Base-by-base conservation (phyloP, 2,797 vertebrate species). In the Sebastiscus albofasciatus region DNA sequence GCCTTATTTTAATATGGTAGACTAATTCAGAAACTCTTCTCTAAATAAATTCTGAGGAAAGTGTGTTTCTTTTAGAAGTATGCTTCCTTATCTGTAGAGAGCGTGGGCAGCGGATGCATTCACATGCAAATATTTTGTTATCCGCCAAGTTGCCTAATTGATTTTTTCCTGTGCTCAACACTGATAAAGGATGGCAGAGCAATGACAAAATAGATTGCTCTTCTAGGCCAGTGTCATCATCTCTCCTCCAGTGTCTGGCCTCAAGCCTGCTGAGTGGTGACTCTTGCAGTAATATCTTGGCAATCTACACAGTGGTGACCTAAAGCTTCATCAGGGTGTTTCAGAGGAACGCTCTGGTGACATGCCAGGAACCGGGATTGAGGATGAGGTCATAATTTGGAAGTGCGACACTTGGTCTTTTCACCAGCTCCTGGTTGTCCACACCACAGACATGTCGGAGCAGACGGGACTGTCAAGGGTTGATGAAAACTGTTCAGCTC, bases 311-410 rank as follows among this genome's bases (percentile, higher is more conserved):
- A 60, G 27, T 20, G 58, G 60, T 14, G n/a, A 54, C 20, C 64
- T 49, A 18, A 54, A 65, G 52, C 31, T 31, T 79, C 76, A 83
- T 65, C 65, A 42, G 26, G 62, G 52, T 29, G 77, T 85, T 86
- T 66, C 65, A 70, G 69, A 84, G 65, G 27, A 67, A 59, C 16
- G 5, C 22, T 59, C n/a, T 18, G 34, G 76, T 56, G 56, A 67
- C 29, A 54, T 16, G 31, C 31, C 20, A 60, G 33, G 18, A 34
- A 46, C 49, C 42, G 7, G 22, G 65, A 70, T 33, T 58, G 54
- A 70, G 36, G 34, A 83, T 73, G 73, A 86, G 11, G 42, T 85
- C 73, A 89, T 26, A 26, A 79, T 65, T 68, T 85, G 46, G 31
- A 46, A 52, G 65, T 39, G 58, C 64, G 55, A 79, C 14, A 13